Evolutionary conservation across 2,888 invertebrate genomes (phyloP).

Genomic region (Trichacis sp.): DNA sequence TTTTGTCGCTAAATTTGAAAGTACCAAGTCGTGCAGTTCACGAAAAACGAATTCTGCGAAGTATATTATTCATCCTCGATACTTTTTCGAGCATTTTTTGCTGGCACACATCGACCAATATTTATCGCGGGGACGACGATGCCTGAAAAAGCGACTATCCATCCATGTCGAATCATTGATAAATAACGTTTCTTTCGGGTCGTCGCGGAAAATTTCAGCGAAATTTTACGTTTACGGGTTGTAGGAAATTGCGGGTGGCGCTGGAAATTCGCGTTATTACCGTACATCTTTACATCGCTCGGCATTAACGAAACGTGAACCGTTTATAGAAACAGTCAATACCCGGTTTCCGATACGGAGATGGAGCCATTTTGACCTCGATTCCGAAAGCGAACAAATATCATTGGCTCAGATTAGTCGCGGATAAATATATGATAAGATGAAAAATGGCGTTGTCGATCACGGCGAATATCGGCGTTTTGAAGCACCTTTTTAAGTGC

Average conservation of each 20-base stretch:
- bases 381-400: slow-evolving; percentile 18
- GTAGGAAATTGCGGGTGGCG: slow-evolving; percentile 8
- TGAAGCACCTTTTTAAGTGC: too few species aligned
- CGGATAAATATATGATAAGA: neutral
- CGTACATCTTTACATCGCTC: slow-evolving; percentile 9
- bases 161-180: slow-evolving; percentile 41
- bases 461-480: neutral
- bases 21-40: too few species aligned
- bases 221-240: too few species aligned
- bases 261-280: slow-evolving; percentile 8
- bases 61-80: slow-evolving; percentile 28
- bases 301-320: slow-evolving; percentile 20
- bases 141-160: slow-evolving; percentile 41
- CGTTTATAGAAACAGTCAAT: slow-evolving; percentile 23
- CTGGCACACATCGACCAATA: slow-evolving; percentile 25
- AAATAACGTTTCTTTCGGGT: slow-evolving; percentile 19
- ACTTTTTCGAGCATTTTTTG: slow-evolving; percentile 23
- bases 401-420: slow-evolving; percentile 1
- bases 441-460: slow-evolving; percentile 12
- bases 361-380: slow-evolving; percentile 10
- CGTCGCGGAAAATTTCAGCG: slow-evolving; percentile 15
- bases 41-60: neutral
- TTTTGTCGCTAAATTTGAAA: too few species aligned
- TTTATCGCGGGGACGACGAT: slow-evolving; percentile 35
- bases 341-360: slow-evolving; percentile 10